Evolutionary conservation across 2,797 vertebrate genomes (phyloP).

Genomic region (Zenarchopterus dispar): DNA sequence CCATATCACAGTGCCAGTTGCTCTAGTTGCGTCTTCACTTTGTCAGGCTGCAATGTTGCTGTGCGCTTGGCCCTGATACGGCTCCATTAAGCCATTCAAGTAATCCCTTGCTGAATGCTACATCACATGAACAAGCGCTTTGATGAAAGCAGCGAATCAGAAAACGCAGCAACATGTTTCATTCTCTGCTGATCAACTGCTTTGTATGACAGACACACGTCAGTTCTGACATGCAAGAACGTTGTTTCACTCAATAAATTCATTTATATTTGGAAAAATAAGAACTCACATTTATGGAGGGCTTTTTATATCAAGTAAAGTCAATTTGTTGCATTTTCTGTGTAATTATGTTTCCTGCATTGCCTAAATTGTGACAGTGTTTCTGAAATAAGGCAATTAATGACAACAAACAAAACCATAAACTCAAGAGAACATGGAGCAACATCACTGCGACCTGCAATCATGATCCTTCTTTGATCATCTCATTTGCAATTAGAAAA

Average conservation of each 20-base stretch:
- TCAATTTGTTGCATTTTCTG: constrained; percentile 4
- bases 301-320: neutral
- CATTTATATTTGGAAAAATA: constrained; percentile 5
- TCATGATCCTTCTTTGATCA: constrained; percentile 33
- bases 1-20: neutral
- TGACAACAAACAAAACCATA: constrained; percentile 29
- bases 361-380: neutral
- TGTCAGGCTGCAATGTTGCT: constrained; percentile 6
- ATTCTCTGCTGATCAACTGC: constrained; percentile 18
- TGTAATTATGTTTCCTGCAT: neutral
- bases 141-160: constrained; percentile 38
- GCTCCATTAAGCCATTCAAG: constrained; percentile 31
- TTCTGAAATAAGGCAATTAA: constrained; percentile 12
- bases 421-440: constrained; percentile 12
- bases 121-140: constrained; percentile 32
- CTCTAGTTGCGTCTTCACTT: constrained; percentile 12
- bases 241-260: neutral
- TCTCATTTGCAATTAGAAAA: constrained; percentile 48
- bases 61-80: constrained; percentile 13
- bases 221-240: constrained; percentile 4
- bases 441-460: constrained; percentile 17
- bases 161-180: constrained; percentile 19
- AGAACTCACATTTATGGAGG: constrained; percentile 5
- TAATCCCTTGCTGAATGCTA: constrained; percentile 5
- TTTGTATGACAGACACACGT: constrained; percentile 13